These are phyloP conservation scores for Girardia tigrina DNA, from an alignment of 2,888 invertebrate species.

Conservation along the genomic window DNA sequence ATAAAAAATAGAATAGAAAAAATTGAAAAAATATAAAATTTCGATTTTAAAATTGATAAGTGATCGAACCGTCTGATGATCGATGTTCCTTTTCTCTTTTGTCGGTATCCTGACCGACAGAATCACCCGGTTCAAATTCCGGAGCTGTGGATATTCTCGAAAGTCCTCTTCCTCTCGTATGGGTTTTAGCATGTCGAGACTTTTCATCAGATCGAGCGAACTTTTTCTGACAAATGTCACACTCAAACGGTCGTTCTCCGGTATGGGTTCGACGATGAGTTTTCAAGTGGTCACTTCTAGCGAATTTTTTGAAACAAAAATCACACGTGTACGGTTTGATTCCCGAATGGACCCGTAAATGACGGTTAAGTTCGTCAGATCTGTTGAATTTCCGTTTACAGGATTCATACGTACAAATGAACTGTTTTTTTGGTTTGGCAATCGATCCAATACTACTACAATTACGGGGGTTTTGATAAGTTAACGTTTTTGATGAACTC, in stretches of 20 bases:
- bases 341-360: slow-evolving; percentile 26
- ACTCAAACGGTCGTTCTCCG: slow-evolving; percentile 35
- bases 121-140: not conserved
- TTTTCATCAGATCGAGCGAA: slow-evolving; percentile 36
- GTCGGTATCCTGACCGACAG: not conserved
- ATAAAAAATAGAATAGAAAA: not conserved
- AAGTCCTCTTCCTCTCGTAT: slow-evolving; percentile 28
- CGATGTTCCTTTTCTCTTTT: not conserved
- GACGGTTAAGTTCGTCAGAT: slow-evolving; percentile 33
- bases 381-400: slow-evolving; percentile 28
- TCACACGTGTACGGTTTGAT: slow-evolving; percentile 33
- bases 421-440: slow-evolving; percentile 53
- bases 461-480: not conserved
- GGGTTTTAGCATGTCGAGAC: slow-evolving; percentile 31
- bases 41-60: not conserved
- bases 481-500: not conserved
- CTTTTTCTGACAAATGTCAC: slow-evolving; percentile 30
- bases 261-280: slow-evolving; percentile 35
- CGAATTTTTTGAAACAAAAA: slow-evolving; percentile 34
- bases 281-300: slow-evolving; percentile 35
- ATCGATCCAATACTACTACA: not conserved
- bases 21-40: not conserved
- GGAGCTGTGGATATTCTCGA: not conserved
- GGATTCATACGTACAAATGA: not conserved
- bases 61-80: not conserved